phyloP scores from a whole-genome alignment of 1,140 invertebrate genomes.

The Scaptodrosophila lebanonensis region DNA sequence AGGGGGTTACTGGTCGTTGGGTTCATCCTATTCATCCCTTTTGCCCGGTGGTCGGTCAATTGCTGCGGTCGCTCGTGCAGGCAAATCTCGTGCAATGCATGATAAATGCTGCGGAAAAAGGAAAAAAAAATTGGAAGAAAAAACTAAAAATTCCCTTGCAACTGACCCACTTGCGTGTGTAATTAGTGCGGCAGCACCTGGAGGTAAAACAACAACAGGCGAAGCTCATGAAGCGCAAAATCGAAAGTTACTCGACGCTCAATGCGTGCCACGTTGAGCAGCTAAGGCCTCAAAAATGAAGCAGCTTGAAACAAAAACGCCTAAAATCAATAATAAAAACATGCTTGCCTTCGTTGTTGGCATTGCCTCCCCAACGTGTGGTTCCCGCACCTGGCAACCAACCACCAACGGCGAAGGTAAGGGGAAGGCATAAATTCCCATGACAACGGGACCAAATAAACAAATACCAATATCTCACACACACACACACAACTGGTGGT shows the following conservation, averaged over 20 bases:
- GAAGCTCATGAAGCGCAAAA: slow-evolving; percentile 61
- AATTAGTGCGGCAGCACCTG: slow-evolving; percentile 45
- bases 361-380: slow-evolving; percentile 12
- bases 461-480: slow-evolving; percentile 37
- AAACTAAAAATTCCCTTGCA: slow-evolving; percentile 11
- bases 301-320: slow-evolving; percentile 10
- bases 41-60: slow-evolving; percentile 14
- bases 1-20: no score
- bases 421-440: slow-evolving; percentile 22
- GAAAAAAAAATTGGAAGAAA: slow-evolving; percentile 14
- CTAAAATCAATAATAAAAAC: slow-evolving; percentile 60
- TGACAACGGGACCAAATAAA: slow-evolving; percentile 60
- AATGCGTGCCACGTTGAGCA: slow-evolving; percentile 45
- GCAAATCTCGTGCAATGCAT: slow-evolving; percentile 63
- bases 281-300: no score
- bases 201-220: slow-evolving; percentile 37
- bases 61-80: slow-evolving; percentile 57
- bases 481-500: slow-evolving; percentile 11
- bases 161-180: slow-evolving; percentile 55
- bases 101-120: slow-evolving; percentile 46
- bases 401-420: slow-evolving; percentile 47
- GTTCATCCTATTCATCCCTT: no score
- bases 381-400: slow-evolving; percentile 64
- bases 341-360: neutral
- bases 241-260: slow-evolving; percentile 55